phyloP scores from a whole-genome alignment of 1,140 invertebrate species.

The Armadillidium nasatum region DNA sequence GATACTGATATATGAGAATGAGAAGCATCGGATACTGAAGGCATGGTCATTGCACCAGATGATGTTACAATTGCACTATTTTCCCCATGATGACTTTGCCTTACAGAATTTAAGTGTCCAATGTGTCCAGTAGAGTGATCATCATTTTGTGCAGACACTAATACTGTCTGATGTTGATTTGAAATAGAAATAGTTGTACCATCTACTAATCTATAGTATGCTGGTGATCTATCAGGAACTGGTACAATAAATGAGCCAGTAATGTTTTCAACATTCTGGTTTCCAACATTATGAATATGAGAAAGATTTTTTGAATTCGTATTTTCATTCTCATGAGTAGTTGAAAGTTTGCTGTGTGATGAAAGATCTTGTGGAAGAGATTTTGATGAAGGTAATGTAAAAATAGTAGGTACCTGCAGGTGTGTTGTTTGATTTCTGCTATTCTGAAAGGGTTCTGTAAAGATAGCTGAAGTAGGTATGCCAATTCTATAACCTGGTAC shows the following conservation, averaged over 20 bases:
- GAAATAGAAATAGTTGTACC: neutral
- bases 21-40: neutral
- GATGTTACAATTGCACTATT: neutral
- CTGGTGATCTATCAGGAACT: too few species aligned
- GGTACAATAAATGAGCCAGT: neutral
- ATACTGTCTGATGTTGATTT: neutral
- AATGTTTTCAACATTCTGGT: neutral
- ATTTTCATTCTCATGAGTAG: neutral
- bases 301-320: neutral
- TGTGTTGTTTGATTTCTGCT: neutral
- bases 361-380: neutral
- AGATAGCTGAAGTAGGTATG: neutral
- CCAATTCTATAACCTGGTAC: neutral
- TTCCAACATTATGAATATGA: neutral
- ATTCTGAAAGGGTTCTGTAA: neutral
- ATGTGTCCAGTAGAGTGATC: neutral
- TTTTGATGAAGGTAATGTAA: neutral
- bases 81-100: neutral
- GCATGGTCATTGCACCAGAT: neutral
- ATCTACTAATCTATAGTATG: neutral
- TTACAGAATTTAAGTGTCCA: neutral
- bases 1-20: neutral
- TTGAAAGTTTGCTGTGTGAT: neutral
- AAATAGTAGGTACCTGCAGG: neutral
- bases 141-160: constrained; percentile 1